Percentiles rank a stretch among this genome's conserved stretches.
Evolutionary conservation across 2,797 vertebrate genomes (phyloP).

Genomic region (Rhinoraja longicauda): DNA sequence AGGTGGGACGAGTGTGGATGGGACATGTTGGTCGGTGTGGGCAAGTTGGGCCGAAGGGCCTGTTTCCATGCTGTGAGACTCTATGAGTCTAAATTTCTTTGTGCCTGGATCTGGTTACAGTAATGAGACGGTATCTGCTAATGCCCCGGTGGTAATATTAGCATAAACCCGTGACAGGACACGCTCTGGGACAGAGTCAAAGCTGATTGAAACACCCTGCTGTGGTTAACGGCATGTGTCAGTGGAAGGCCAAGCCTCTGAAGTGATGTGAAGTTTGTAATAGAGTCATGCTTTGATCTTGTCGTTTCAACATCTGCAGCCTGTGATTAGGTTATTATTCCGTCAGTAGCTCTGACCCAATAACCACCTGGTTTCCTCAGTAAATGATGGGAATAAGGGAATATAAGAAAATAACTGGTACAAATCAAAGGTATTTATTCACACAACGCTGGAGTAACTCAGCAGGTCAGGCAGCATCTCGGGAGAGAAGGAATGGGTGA

Average conservation of each 20-base stretch:
- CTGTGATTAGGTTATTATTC: not conserved
- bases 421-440: too few relatives aligned
- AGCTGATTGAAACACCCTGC: not conserved
- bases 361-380: not conserved
- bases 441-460: too few relatives aligned
- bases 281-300: not conserved
- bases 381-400: not conserved
- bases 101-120: not conserved
- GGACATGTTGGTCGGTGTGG: too few relatives aligned
- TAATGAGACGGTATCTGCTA: not conserved
- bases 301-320: not conserved
- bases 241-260: not conserved
- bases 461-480: too few relatives aligned
- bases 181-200: not conserved
- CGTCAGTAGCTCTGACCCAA: too few relatives aligned
- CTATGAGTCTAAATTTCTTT: not conserved
- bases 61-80: too few relatives aligned
- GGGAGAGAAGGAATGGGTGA: too few relatives aligned
- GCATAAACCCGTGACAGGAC: not conserved
- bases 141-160: not conserved
- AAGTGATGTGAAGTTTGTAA: conserved; percentile 4
- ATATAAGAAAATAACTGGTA: too few relatives aligned
- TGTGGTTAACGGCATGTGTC: not conserved
- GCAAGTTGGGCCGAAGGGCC: too few relatives aligned
- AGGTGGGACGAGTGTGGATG: too few relatives aligned